Conservation (phyloP, 2,888 invertebrate genomes). For the Galeruca laticollis region DNA sequence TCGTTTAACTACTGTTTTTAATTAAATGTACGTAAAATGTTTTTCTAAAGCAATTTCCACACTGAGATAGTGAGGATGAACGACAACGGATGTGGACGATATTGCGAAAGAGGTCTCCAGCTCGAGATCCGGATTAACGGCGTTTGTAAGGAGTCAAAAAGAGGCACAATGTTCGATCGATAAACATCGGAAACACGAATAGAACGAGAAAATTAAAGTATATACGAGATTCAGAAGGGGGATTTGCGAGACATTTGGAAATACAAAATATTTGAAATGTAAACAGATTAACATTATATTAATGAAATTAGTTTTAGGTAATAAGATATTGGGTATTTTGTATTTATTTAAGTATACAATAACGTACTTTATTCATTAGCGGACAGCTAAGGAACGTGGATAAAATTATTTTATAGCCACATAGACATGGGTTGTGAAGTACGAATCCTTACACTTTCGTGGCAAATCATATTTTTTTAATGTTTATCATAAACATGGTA, state of each 20-base stretch:
- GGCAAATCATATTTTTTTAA: too few species aligned
- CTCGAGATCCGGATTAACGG: neutral
- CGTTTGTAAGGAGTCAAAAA: neutral
- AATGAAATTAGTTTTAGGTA: too few species aligned
- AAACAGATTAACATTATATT: too few species aligned
- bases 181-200: slow-evolving; percentile 17
- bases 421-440: too few species aligned
- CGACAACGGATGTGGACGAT: slow-evolving; percentile 1
- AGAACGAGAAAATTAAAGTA: slow-evolving; percentile 24
- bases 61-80: slow-evolving; percentile 1
- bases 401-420: too few species aligned
- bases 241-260: slow-evolving; percentile 1
- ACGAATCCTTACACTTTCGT: too few species aligned
- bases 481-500: too few species aligned
- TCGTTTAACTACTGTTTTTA: slow-evolving; percentile 8
- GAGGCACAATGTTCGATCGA: slow-evolving; percentile 1
- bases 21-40: neutral
- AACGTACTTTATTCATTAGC: too few species aligned
- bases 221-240: neutral
- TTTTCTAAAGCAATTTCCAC: neutral
- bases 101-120: neutral
- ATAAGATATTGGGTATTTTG: too few species aligned
- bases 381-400: too few species aligned
- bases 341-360: too few species aligned
- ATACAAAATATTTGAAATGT: too few species aligned